A percentile compares a stretch with the other conserved stretches of the same genome.
Evolutionary conservation across 1,140 invertebrate species (phyloP).

Genomic region (Chironomus tepperi): DNA sequence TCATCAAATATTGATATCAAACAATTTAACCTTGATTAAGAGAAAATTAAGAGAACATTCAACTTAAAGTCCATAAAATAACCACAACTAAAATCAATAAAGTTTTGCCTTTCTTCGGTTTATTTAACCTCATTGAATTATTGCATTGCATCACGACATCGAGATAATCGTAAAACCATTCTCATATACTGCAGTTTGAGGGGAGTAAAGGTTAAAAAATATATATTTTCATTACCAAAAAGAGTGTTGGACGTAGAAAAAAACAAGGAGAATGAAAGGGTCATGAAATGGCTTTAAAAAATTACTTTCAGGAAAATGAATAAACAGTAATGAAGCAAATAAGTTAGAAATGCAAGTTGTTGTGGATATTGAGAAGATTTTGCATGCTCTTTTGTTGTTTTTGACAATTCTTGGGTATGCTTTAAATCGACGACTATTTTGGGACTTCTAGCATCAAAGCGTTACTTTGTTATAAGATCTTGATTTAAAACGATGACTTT

Average conservation of each 20-base stretch:
- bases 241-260: not conserved
- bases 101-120: not conserved
- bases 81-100: slow-evolving; percentile 10
- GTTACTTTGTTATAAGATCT: no score
- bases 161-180: not conserved
- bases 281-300: no score
- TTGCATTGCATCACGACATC: slow-evolving; percentile 11
- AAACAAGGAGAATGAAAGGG: not conserved
- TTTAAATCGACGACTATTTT: no score
- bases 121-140: not conserved
- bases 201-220: not conserved
- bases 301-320: not conserved
- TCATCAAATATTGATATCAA: no score
- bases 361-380: no score
- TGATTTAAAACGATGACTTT: no score
- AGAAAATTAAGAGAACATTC: not conserved
- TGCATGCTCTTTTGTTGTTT: no score
- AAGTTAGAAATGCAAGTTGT: no score
- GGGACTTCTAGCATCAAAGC: no score
- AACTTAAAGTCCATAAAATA: slow-evolving; percentile 4
- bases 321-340: not conserved
- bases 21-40: not conserved
- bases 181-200: not conserved
- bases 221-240: slow-evolving; percentile 5
- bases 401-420: no score